Base-by-base conservation (phyloP, 1,140 invertebrate species). In the Zaprionus africanus region DNA sequence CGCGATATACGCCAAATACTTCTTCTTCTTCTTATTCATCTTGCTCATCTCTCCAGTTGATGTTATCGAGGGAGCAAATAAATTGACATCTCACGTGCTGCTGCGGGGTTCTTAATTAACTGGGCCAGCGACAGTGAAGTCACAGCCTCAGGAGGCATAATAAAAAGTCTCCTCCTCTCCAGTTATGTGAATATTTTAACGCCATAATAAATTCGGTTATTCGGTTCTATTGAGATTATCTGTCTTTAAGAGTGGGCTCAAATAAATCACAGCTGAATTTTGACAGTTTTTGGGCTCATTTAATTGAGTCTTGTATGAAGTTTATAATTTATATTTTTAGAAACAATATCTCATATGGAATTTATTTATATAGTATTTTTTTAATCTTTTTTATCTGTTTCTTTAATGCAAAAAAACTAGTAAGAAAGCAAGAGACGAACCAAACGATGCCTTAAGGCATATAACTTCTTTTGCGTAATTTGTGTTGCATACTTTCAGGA, bases 51-150 rank as follows among this genome's bases (percentile, higher is more conserved):
- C 24, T 2, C 13, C 11, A 36, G 31, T 7, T 5, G 64, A 15
- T 43, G 54, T 49, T 57, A 26, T 26, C 22, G n/a, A 11, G 51
- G 26, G 28, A 61, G n/a, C 46, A 74, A 61, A 76, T 71, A 71
- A 76, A 76, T 71, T 76, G 73, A 71, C 73, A 76, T 38, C 76
- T 81, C 79, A 81, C 76, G 79, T 81, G 76, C 66, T 64, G 68
- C 46, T 57, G 78, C 59, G 67, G 71, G 71, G 61, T 67, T 67
- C 60, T 76, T 77, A 84, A 79, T 81, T 78, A 79, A 69, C 80
- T 76, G 70, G 58, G n/a, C 53, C 51, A 51, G 13, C 46, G 41
- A 51, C 11, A 24, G 19, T 13, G 19, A 1, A 13, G 19, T 51
- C 11, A 46, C n/a, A 9, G 41, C 41, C 41, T 46, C 41, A 51